Evolutionary conservation across 2,113 vertebrate genomes (phyloP).

Genomic region (Phainopepla nitens): DNA sequence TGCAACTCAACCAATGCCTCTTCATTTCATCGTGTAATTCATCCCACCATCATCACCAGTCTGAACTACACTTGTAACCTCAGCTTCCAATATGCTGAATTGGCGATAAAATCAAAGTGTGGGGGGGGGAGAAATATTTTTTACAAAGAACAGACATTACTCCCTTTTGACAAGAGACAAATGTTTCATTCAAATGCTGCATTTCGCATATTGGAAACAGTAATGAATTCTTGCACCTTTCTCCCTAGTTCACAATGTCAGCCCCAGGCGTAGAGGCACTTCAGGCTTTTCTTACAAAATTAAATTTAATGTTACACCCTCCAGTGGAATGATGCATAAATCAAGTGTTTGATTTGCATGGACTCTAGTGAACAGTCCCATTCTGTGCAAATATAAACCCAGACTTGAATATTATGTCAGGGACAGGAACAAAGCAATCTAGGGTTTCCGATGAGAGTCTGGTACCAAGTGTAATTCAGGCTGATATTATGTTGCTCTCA

Average conservation of each 20-base stretch:
- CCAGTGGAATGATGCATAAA: conserved; percentile 90
- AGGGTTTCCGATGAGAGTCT: conserved; percentile 83
- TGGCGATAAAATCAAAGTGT: conserved; percentile 51
- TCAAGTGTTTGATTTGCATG: conserved; percentile 97
- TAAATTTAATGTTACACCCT: conserved; percentile 96
- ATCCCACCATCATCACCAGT: background rate
- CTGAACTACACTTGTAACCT: background rate
- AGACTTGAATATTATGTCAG: conserved; percentile 88
- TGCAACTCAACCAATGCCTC: background rate
- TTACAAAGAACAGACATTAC: conserved; percentile 77
- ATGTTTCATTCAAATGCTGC: conserved; percentile 99
- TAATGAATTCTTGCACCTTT: conserved; percentile 91
- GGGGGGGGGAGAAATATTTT: conserved; percentile 66
- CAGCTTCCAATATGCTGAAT: conserved; percentile 49
- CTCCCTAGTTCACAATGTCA: conserved; percentile 89
- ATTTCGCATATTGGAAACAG: conserved; percentile 93
- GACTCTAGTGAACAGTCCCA: conserved; percentile 80
- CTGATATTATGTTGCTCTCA: conserved; percentile 79
- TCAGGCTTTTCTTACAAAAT: conserved; percentile 87
- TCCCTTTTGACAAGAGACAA: conserved; percentile 94
- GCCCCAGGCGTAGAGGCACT: conserved; percentile 71
- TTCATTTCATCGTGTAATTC: background rate
- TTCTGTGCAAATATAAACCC: conserved; percentile 87
- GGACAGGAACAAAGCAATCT: conserved; percentile 89
- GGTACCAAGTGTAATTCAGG: conserved; percentile 80